phyloP scores from a whole-genome alignment of 2,797 vertebrate genomes.

The Enteromius mattozi region DNA sequence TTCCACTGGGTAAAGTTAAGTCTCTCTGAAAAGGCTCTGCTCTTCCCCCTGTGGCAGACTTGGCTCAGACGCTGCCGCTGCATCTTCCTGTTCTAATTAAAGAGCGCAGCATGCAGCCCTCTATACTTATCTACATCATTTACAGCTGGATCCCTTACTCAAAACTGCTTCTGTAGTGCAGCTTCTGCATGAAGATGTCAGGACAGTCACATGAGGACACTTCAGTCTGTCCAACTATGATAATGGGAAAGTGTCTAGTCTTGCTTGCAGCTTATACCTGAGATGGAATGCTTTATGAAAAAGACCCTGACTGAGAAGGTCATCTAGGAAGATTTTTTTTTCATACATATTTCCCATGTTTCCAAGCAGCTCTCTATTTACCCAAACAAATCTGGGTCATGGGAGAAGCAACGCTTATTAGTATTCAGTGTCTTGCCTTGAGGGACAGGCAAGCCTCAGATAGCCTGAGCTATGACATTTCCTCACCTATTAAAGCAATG shows the following conservation, averaged over 20 bases:
- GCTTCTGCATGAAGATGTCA: constrained; percentile 33
- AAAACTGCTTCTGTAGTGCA: constrained; percentile 35
- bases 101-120: constrained; percentile 70
- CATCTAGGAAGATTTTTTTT: constrained; percentile 45
- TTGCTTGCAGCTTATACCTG: constrained; percentile 7
- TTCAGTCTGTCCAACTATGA: constrained; percentile 11
- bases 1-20: constrained; percentile 42
- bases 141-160: constrained; percentile 59
- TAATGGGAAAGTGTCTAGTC: constrained; percentile 19
- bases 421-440: constrained; percentile 36
- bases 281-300: constrained; percentile 28
- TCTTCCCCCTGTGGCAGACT: constrained; percentile 59
- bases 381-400: constrained; percentile 55
- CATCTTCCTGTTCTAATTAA: constrained; percentile 83
- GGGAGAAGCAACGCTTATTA: constrained; percentile 46
- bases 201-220: constrained; percentile 40
- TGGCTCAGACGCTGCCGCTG: constrained; percentile 67
- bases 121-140: constrained; percentile 76
- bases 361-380: constrained; percentile 36
- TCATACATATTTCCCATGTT: constrained; percentile 27
- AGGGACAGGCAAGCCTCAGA: constrained; percentile 46
- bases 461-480: constrained; percentile 51
- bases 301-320: constrained; percentile 21
- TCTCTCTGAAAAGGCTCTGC: constrained; percentile 49
- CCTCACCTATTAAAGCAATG: constrained; percentile 51